Base-by-base conservation (phyloP, 2,797 vertebrate species). In the Hirundo rustica region DNA sequence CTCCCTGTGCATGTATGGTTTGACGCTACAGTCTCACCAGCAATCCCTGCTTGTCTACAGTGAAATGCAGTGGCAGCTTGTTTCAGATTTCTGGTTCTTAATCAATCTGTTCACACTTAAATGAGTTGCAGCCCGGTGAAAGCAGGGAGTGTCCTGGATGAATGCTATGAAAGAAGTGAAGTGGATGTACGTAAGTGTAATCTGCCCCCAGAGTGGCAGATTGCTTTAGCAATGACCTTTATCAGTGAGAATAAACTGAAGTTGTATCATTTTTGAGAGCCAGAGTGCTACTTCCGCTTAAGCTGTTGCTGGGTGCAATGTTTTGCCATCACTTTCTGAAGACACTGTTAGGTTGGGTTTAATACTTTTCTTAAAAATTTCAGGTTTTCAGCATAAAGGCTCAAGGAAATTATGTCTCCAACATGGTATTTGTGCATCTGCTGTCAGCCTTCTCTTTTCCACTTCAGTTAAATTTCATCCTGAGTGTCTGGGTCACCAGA, bases 1-100 rank as follows among this genome's bases (percentile, higher is more conserved):
- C 8, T 20, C 30, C 25, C 40, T 17, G 4, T n/a, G 42, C 9
- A 8, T 0, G 0, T 40, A 13, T 50, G 21, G 16, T 81, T 86
- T 81, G 40, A 60, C 23, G 80, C 44, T 34, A 13, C 48, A 20
- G 48, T 34, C 29, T 80, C 29, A 66, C 30, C 53, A 34, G 40
- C 83, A 70, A 27, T 54, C 21, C 10, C 16, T 62, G 16, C 19
- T 54, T 32, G 26, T 84, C 36, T 62, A 5, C 47, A 67, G 53
- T 60, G 78, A 89, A 55, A 70, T 66, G 77, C 68, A 66, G 3
- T 27, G 57, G 66, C 57, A 89, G 58, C 62, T 85, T 61, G n/a
- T 78, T 93, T 85, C 32, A 34, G 29, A 36, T 81, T 91, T 67
- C 29, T 60, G 61, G 18, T 57, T 71, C 22, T 67, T 89, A 74